Base-by-base conservation (phyloP, 2,888 invertebrate species). In the Lasioglossum vierecki region DNA sequence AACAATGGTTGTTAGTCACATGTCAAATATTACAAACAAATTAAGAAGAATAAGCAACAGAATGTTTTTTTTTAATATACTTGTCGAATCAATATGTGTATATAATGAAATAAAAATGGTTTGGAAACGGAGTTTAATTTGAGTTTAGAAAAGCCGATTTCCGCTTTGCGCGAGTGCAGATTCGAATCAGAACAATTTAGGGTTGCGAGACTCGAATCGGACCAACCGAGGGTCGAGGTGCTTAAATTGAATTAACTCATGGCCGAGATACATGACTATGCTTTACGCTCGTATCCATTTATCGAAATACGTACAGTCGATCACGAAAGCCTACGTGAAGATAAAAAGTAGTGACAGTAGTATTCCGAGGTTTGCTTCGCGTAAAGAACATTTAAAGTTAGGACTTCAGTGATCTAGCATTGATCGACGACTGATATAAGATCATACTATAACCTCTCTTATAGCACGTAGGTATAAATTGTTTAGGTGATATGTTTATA, bases 211-310 rank as follows among this genome's bases (percentile, higher is more conserved):
- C 66, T 22, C 66, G 66, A 68, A 39, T 68, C 66, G 66, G 66
- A 68, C 66, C 66, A 39, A 3, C 39, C 30, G 35, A 68, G 66
- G 66, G 66, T 68, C 66, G 66, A 68, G 22, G 66, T 35, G 66
- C 35, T 68, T 68, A 68, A 68, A 68, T 68, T 68, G 39, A 68
- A 68, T 68, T 68, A 68, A 68, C 66, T 68, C 66, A 68, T 39
- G 66, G 18, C 66, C 66, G 66, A 68, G 66, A 68, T 68, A 68
- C 39, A 68, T 68, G 66, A 68, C 66, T 68, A 68, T 68, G 66
- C 39, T 68, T 68, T 68, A 68, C 35, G 66, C 4, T 39, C 66
- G 66, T 68, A 39, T 39, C 66, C 66, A 35, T 35, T 35, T 35
- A 35, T 35, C 35, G 35, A 35, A 35, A 66, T 68, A 63, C 63